Evolutionary conservation across 2,797 vertebrate genomes (phyloP).

Genomic region (Sphaeramia orbicularis): DNA sequence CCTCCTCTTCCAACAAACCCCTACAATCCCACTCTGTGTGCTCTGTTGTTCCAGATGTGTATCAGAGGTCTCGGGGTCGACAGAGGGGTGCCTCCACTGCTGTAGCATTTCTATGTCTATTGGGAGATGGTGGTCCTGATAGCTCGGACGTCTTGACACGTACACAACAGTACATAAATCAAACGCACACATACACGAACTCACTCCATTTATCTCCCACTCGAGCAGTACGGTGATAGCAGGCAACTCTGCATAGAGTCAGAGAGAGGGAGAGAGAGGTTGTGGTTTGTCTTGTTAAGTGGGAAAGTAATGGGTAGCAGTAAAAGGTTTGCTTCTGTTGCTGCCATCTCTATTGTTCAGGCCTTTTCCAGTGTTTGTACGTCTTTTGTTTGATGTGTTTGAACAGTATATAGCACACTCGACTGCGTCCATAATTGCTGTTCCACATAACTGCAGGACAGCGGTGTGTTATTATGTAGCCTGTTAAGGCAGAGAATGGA

Average conservation of each 20-base stretch:
- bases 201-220: constrained; percentile 78
- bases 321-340: constrained; percentile 65
- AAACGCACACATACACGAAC: constrained; percentile 71
- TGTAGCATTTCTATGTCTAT: constrained; percentile 82
- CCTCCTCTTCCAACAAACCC: constrained; percentile 35
- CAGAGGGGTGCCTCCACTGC: constrained; percentile 78
- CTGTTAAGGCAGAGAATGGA: constrained; percentile 67
- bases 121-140: constrained; percentile 86
- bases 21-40: constrained; percentile 43
- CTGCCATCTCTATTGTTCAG: constrained; percentile 67
- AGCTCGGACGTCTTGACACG: constrained; percentile 77
- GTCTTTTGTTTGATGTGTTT: constrained; percentile 69
- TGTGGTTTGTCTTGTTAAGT: constrained; percentile 74
- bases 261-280: constrained; percentile 54
- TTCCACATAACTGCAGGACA: constrained; percentile 62
- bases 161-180: constrained; percentile 89
- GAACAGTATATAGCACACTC: constrained; percentile 50
- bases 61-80: constrained; percentile 81
- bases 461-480: constrained; percentile 65
- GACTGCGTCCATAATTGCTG: constrained; percentile 66
- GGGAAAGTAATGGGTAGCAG: constrained; percentile 74
- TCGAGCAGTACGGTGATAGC: constrained; percentile 66
- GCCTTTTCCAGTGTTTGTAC: constrained; percentile 47
- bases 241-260: constrained; percentile 76
- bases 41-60: constrained; percentile 84